Base-by-base conservation (phyloP, 2,888 invertebrate genomes). In the Tortrix viridana region DNA sequence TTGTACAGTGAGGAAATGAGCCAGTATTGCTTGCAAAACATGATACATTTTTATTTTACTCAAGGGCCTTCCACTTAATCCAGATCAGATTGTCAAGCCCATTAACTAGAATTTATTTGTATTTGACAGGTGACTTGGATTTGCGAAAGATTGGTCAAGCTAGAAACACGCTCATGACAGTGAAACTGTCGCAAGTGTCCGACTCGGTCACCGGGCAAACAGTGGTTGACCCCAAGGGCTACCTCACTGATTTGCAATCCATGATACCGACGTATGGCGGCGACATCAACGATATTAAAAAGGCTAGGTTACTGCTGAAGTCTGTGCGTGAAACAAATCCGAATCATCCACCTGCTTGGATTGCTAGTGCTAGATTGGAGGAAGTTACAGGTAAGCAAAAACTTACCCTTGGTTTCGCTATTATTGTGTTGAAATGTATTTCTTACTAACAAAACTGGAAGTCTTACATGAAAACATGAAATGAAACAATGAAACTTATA, bases 231-330 rank as follows among this genome's bases (percentile, higher is more conserved):
- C 99, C 99, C 0, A 99, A 99, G 86, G 99, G 99, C 1, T 99
- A 99, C 82, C 94, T 99, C n/a, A 99, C 99, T 0, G 99, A 99
- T 86, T 92, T 99, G 52, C 99, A 99, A 81, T 98, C 98, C 20
- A 99, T 99, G 99, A 97, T 99, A 75, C 99, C 99, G 0, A 97
- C 98, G 0, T 98, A 99, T 79, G 99, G 99, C 0, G 99, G 99
- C 2, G 99, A 99, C 81, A 98, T 99, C 46, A 98, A 98, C 84
- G 99, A 99, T 79, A 98, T 99, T 14, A 99, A 99, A 84, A 99
- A 99, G 82, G 99, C 99, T 0, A 93, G 99, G 61, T 88, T 99
- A 60, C 86, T 99, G 44, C 86, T 99, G 44, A 99, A 99, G 82
- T 99, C 98, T 54, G 99, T 99, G 0, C 93, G 99, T 54, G 97